These are phyloP conservation scores for Brenthis ino DNA, from an alignment of 2,888 invertebrate genomes.

Conservation along the genomic window DNA sequence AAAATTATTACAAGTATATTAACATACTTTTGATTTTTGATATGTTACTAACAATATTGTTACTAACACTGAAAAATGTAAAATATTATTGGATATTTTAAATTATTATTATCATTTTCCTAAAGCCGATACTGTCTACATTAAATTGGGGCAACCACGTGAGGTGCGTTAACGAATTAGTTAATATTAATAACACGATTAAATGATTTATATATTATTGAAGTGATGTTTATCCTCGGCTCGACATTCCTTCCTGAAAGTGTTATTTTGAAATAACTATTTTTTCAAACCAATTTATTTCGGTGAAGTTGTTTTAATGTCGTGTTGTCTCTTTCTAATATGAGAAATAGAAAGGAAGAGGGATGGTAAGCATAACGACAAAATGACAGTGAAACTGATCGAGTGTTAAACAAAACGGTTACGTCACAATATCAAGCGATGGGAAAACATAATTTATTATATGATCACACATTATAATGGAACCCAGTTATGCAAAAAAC, in stretches of 20 bases:
- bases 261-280: constrained; percentile 43
- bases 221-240: constrained; percentile 52
- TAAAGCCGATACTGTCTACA: constrained; percentile 14
- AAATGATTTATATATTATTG: constrained; percentile 19
- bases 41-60: no score
- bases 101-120: background rate
- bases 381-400: no score
- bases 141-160: constrained; percentile 46
- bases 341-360: background rate
- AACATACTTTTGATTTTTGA: no score
- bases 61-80: no score
- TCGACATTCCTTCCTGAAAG: constrained; percentile 77
- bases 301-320: background rate
- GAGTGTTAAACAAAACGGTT: no score
- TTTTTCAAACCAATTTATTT: no score
- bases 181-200: constrained; percentile 14
- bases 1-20: no score
- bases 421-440: no score
- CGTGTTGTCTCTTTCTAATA: background rate
- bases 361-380: background rate
- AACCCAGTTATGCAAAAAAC: no score
- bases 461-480: background rate
- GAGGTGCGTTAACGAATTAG: constrained; percentile 37
- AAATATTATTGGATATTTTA: background rate
- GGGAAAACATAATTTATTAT: no score